A percentile compares a stretch with the other conserved stretches of the same genome.
Conservation (phyloP, 2,113 vertebrate genomes). For the Forbesichthys papilliferus region DNA sequence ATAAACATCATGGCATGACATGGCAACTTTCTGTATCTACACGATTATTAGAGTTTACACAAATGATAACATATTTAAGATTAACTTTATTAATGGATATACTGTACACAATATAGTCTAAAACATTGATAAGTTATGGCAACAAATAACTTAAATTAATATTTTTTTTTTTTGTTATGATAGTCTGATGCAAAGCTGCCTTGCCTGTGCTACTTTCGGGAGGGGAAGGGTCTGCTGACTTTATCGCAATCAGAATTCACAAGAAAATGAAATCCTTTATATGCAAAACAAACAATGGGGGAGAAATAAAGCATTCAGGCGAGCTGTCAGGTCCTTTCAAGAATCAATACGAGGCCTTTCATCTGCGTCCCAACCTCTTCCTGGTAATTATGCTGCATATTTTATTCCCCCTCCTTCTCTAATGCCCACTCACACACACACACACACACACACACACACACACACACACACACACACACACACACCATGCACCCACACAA, state of each 20-base stretch:
- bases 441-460: slow-evolving; percentile 64
- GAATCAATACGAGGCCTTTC: slow-evolving; percentile 79
- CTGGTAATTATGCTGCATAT: slow-evolving; percentile 82
- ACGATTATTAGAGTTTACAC: too few species aligned
- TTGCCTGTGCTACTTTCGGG: slow-evolving; percentile 26
- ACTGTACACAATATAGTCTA: too few species aligned
- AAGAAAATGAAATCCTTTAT: slow-evolving; percentile 78
- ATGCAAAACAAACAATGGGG: slow-evolving; percentile 78
- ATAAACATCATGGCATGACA: too few species aligned
- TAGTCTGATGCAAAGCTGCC: slow-evolving; percentile 41
- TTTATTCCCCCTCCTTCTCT: slow-evolving; percentile 61
- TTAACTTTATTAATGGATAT: too few species aligned
- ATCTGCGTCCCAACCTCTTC: slow-evolving; percentile 79
- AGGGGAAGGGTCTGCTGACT: slow-evolving; percentile 53
- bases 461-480: slow-evolving; percentile 72
- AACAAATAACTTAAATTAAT: too few species aligned
- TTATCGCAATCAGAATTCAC: slow-evolving; percentile 74
- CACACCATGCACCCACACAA: slow-evolving; percentile 5
- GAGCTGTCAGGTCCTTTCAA: slow-evolving; percentile 81
- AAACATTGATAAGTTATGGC: too few species aligned
- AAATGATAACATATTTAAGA: too few species aligned
- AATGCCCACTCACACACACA: slow-evolving; percentile 67
- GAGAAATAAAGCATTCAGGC: slow-evolving; percentile 77
- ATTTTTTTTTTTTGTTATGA: too few species aligned
- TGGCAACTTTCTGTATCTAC: too few species aligned